Base-by-base conservation (phyloP, 1,140 invertebrate species). In the Brachionus sp. region DNA sequence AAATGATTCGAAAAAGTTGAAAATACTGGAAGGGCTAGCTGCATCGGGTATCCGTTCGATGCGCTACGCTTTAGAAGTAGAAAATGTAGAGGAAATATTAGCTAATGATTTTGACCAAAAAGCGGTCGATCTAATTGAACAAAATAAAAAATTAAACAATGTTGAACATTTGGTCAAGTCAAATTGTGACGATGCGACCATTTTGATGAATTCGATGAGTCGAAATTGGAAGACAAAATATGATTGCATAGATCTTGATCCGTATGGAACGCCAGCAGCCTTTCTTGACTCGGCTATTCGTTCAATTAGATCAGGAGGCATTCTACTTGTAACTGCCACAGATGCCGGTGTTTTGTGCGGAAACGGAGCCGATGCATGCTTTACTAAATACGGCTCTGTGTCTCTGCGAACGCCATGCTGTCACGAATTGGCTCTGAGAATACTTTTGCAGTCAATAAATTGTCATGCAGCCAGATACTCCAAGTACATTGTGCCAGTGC, bases 311-410 rank as follows among this genome's bases (percentile, higher is more conserved):
- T 86, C 88, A 86, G 87, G 88, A 42, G 90, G 91, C 42, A 85
- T 92, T 39, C 88, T 99, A n/a, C 91, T 98, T 84, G 92, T 99
- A 0, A 99, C 98, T 0, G 96, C 95, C 23, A 99, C 98, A 0
- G 98, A 99, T 88, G 96, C 97, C 93, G 97, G 96, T 1, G 93
- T 98, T 10, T 89, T 99, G 62, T 96, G 95, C 85, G 98, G 98
- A 1, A 98, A 98, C 90, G 92, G 93, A 3, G 93, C 95, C 0
- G 96, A 99, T 89, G 29, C 95, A 0, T 98, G 95, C 88, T 94
- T 93, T 86, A 91, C 92, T 0, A 98, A 98, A 90, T 99, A 99
- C 89, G 96, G 96, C 3, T 92, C 95, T 7, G 90, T 97, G 80
- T 94, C 96, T 2, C 87, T 98, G 85, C 92, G 92, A 13, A 95